These are phyloP conservation scores for Streptopelia turtur DNA, from an alignment of 2,797 vertebrate species.

Conservation along the genomic window DNA sequence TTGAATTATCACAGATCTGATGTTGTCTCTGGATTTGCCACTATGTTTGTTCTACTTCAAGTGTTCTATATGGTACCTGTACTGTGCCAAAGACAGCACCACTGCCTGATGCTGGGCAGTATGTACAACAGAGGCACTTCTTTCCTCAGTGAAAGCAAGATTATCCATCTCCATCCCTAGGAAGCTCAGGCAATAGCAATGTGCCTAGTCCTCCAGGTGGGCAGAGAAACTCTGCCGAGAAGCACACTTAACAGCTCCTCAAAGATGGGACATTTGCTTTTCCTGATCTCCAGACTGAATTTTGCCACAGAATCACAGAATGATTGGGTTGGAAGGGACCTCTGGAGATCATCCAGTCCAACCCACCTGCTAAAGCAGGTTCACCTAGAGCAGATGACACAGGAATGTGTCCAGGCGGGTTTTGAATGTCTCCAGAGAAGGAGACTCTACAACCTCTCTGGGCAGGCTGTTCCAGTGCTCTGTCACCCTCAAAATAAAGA, in stretches of 20 bases:
- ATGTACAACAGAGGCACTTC: fast-evolving
- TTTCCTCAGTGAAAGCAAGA: background rate
- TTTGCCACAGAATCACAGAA: background rate
- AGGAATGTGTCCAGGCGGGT: too few species aligned
- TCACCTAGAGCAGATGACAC: too few species aligned
- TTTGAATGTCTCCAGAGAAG: too few species aligned
- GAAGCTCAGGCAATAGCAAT: background rate
- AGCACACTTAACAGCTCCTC: fast-evolving
- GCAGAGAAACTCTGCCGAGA: background rate
- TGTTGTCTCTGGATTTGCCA: background rate
- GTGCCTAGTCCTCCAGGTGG: background rate
- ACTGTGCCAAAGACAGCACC: background rate
- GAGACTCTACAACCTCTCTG: too few species aligned
- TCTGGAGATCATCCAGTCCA: too few species aligned
- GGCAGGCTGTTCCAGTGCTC: too few species aligned
- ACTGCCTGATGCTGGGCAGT: background rate
- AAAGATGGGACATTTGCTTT: background rate
- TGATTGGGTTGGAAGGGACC: too few species aligned
- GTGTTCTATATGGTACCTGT: background rate
- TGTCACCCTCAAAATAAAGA: too few species aligned
- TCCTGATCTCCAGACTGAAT: background rate
- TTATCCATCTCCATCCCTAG: background rate
- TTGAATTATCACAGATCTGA: background rate
- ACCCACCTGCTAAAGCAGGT: too few species aligned
- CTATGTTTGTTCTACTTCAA: background rate